Base-by-base conservation (phyloP, 2,113 vertebrate genomes). In the Archilochus colubris region DNA sequence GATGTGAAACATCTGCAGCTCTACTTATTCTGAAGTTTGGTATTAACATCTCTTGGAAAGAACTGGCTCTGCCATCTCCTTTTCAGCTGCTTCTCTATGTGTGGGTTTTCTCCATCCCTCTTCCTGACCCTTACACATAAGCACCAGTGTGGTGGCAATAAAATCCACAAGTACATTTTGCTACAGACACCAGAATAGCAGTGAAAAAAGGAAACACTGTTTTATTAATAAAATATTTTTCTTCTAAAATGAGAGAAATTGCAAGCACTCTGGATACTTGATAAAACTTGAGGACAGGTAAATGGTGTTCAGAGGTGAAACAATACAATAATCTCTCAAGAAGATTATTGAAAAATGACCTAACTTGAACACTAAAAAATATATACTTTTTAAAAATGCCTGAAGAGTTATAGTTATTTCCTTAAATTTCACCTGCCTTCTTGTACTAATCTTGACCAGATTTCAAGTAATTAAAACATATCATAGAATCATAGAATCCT, bases 281-380 rank as follows among this genome's bases (percentile, higher is more conserved):
- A 51, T 14, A 57, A 31, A 57, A 51, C 12, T 28, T 46, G 59
- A 58, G 72, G 51, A 54, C 15, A 74, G 50, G 17, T 33, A 87
- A 83, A 78, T 8, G 12, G 36, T 66, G 3, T 10, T 19, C 2
- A 69, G 53, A 67, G 23, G 25, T 31, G 22, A 82, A 51, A 40
- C 54, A 46, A 33, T 25, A 24, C 36, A 36, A n/a, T 1, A 36
- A 14, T 1, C 1, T 0, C 15, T 59, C n/a, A 11, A 6, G 18
- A 21, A 81, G 36, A 25, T 25, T 68, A 81, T 19, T 3, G 13
- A 74, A 8, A 5, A 74, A 66, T 11, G 27, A 27, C 7, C 14
- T 19, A 79, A 68, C 16, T 21, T 69, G 63, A 46, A 61, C 0
- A 0, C 0, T 40, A 40, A 40, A 40, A 40, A 40, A 40, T 40